phyloP scores from a whole-genome alignment of 2,888 invertebrate species.

The Helobdella robusta region DNA sequence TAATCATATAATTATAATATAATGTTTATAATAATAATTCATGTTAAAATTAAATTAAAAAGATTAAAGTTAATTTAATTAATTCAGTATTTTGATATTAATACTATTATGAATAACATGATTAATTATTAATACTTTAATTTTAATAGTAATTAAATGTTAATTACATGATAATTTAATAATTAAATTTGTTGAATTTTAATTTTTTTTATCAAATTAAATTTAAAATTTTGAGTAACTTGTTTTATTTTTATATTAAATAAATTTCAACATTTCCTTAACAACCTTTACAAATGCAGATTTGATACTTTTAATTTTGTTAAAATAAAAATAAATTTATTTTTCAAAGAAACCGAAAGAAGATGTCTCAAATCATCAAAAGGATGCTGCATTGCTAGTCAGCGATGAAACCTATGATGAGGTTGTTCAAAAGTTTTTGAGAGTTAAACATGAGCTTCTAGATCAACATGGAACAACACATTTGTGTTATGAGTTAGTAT shows the following conservation, averaged over 20 bases:
- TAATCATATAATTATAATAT: too few relatives aligned
- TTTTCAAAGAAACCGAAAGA: neutral
- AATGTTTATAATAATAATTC: too few relatives aligned
- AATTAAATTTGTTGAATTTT: neutral
- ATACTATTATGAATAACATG: neutral
- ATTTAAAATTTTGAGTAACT: neutral
- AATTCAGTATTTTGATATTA: too few relatives aligned
- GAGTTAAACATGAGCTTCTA: constrained; percentile 18
- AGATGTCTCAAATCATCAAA: neutral
- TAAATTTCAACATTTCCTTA: neutral
- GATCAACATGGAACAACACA: constrained; percentile 16
- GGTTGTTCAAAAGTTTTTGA: constrained; percentile 1
- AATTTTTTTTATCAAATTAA: too few relatives aligned
- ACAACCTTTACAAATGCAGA: neutral
- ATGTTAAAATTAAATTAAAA: too few relatives aligned
- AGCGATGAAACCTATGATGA: constrained; percentile 19
- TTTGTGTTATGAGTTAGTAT: constrained; percentile 18
- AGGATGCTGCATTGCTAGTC: constrained; percentile 8
- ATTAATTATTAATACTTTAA: neutral
- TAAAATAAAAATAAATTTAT: neutral
- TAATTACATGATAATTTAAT: neutral
- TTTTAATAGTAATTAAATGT: neutral
- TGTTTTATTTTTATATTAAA: neutral
- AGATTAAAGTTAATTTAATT: too few relatives aligned
- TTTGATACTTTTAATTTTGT: too few relatives aligned